Evolutionary conservation across 2,797 vertebrate genomes (phyloP).

Genomic region (Intellagama lesueurii): DNA sequence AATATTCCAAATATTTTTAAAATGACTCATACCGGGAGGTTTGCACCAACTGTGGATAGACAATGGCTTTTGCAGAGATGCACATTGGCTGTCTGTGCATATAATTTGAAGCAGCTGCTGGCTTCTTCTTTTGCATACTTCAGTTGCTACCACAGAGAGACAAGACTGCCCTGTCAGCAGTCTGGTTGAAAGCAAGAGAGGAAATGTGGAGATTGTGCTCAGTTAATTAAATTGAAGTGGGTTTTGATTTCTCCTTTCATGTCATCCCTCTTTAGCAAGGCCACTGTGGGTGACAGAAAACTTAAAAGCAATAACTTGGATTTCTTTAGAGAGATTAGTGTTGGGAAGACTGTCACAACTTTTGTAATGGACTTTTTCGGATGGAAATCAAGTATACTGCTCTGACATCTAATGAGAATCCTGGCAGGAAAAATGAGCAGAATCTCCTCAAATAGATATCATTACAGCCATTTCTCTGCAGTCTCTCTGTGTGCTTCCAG

Average conservation of each 20-base stretch:
- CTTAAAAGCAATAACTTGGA: slow-evolving; percentile 18
- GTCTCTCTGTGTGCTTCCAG: background rate
- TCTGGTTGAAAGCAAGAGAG: fast-evolving
- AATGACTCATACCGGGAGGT: slow-evolving; percentile 6
- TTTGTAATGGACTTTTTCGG: background rate
- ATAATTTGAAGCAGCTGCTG: fast-evolving
- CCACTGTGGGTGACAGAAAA: slow-evolving; percentile 18
- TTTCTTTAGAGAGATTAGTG: slow-evolving; percentile 23
- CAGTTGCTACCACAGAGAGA: background rate
- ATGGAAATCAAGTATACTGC: background rate
- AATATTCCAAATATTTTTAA: background rate
- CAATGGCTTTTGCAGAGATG: slow-evolving; percentile 20
- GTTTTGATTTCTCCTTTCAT: slow-evolving; percentile 23
- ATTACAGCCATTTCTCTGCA: background rate
- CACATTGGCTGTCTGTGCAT: fast-evolving
- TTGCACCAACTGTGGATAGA: background rate
- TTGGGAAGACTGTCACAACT: background rate
- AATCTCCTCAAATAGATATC: background rate
- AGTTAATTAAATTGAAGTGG: slow-evolving; percentile 56
- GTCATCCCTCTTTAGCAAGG: slow-evolving; percentile 25
- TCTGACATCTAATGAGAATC: background rate
- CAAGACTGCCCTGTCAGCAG: background rate
- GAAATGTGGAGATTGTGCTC: background rate
- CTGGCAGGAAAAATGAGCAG: background rate
- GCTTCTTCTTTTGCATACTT: slow-evolving; percentile 5